Evolutionary conservation across 2,888 invertebrate species (phyloP), one percentile per base, ranked within the genome.

Genomic region (Anaspis maculata): DNA sequence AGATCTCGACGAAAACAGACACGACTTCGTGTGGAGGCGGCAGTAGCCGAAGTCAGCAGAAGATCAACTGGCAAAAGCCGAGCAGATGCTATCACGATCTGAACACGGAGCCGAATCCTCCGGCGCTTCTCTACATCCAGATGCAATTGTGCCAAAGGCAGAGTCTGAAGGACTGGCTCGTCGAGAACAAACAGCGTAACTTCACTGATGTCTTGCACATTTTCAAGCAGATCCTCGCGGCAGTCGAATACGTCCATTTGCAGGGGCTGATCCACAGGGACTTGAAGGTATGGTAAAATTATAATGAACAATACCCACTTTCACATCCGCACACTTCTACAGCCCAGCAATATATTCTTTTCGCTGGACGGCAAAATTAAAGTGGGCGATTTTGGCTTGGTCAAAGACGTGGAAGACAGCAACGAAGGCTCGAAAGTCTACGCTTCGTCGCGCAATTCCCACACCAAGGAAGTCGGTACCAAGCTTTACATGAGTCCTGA

Each of bases 401-500:
- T 91, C 7, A 95, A 96, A 3, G 82, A 85, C 13, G 84, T 87
- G 74, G 73, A 75, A 26, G 80, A 80, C 48, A 70, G 73, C 39
- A 44, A 48, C 28, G 59, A 58, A 32, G 32, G 37, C 28, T 41
- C 48, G 12, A 19, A 19, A 19, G 35, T 37, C 21, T 45, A 31
- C 9, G 5, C 19, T 19, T 6, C 9, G 5, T 6, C 5, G 9
- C 5, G 9, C 5, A 19, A 9, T 19, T 9, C 71, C 1, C 79
- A 79, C 47, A 81, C 81, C 0, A 71, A 75, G 56, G 70, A 72
- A 62, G 81, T 80, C 38, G 81, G 76, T 73, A 98, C 98, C 0
- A 83, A 85, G 44, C 71, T 96, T 2, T 98, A 98, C 66, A 98
- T 98, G 97, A 94, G 95, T 22, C 97, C 97, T 1, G 97, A 98